phyloP scores from a whole-genome alignment of 2,888 invertebrate genomes.

The Rugalucina vietnamica region DNA sequence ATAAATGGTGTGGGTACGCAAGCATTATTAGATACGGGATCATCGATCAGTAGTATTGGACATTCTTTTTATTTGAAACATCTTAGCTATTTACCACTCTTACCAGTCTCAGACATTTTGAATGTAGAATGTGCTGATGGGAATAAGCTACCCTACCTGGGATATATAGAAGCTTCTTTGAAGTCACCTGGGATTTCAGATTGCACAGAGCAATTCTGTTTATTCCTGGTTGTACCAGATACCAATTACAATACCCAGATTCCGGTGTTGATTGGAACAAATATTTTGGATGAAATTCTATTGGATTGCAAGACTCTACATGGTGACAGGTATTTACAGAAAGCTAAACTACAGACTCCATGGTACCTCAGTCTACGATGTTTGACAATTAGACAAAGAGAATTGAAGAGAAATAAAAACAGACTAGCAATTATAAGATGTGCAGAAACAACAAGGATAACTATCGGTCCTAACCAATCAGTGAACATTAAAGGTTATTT shows the following conservation, averaged over 20 bases:
- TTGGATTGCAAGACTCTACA: slow-evolving; percentile 6
- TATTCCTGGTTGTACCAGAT: slow-evolving; percentile 31
- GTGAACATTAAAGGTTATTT: slow-evolving; percentile 9
- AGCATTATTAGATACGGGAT: slow-evolving; percentile 36
- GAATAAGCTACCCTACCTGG: slow-evolving; percentile 28
- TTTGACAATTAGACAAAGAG: slow-evolving; percentile 23
- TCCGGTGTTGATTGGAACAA: slow-evolving; percentile 35
- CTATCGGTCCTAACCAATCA: slow-evolving; percentile 24
- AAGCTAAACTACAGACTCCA: slow-evolving; percentile 15
- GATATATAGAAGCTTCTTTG: slow-evolving; percentile 19
- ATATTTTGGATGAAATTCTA: slow-evolving; percentile 9
- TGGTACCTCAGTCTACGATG: slow-evolving; percentile 32
- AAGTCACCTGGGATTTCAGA: not conserved
- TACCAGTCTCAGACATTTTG: not conserved
- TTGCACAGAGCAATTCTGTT: not conserved
- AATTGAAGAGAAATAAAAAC: slow-evolving; percentile 18
- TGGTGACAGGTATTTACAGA: slow-evolving; percentile 31
- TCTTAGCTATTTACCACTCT: not conserved
- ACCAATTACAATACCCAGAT: slow-evolving; percentile 3
- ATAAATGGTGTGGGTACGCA: slow-evolving; percentile 2
- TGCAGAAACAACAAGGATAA: slow-evolving; percentile 17
- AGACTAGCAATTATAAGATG: slow-evolving; percentile 20
- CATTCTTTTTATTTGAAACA: not conserved
- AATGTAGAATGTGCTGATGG: slow-evolving; percentile 48
- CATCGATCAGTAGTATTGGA: not conserved